Conservation (phyloP, 1,140 invertebrate genomes). For the Drosophila nannoptera region DNA sequence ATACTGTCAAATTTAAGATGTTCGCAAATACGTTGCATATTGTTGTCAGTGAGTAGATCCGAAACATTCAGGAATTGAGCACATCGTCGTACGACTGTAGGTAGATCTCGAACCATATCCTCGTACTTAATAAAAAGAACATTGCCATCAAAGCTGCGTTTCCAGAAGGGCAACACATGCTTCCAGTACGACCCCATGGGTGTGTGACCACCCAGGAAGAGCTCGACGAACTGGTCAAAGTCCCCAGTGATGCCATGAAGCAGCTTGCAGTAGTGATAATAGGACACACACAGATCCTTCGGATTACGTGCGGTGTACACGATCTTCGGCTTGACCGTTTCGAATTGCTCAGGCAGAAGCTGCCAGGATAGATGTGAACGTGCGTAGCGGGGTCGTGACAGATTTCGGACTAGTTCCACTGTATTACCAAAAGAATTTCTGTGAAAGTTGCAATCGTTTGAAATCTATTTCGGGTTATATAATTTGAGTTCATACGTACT, state of each 20-base stretch:
- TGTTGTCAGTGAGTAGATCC: conserved; percentile 83
- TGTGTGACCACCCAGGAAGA: conserved; percentile 86
- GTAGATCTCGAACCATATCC: conserved; percentile 88
- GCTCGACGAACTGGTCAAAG: conserved; percentile 90
- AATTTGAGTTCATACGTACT: conserved; percentile 49
- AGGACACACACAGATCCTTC: conserved; percentile 95
- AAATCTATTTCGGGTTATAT: not conserved
- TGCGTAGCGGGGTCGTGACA: conserved; percentile 86
- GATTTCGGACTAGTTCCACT: conserved; percentile 83
- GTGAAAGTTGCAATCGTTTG: not conserved
- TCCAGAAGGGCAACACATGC: conserved; percentile 87
- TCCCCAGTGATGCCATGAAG: conserved; percentile 85
- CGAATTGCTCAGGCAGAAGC: conserved; percentile 85
- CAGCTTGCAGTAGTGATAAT: conserved; percentile 90
- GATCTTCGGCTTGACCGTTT: conserved; percentile 88
- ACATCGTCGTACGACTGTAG: conserved; percentile 83
- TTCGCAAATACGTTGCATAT: conserved; percentile 84
- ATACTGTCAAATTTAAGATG: conserved; percentile 90
- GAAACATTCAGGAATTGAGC: conserved; percentile 85
- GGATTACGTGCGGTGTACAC: conserved; percentile 95
- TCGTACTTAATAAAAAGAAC: conserved; percentile 91
- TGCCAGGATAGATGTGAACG: conserved; percentile 90
- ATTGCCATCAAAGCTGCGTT: conserved; percentile 86
- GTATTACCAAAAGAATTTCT: conserved; percentile 60
- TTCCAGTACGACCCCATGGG: conserved; percentile 86